Conservation (phyloP, 2,888 invertebrate species). For the Apodemia hepburni region DNA sequence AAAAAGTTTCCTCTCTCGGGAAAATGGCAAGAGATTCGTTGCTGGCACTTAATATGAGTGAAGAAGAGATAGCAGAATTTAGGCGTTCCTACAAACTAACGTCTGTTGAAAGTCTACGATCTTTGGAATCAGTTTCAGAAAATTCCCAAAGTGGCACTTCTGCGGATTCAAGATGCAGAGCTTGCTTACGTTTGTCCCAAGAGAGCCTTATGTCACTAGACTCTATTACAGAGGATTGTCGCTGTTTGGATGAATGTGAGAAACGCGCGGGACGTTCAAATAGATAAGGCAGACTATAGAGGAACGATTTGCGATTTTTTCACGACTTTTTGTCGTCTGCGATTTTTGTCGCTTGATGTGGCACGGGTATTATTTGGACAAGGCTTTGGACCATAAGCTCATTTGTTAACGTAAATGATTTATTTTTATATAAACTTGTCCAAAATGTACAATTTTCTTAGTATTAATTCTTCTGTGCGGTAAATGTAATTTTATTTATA, state of each 20-base stretch:
- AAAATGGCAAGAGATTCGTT: constrained; percentile 72
- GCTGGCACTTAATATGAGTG: constrained; percentile 68
- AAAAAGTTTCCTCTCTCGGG: constrained; percentile 64
- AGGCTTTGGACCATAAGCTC: constrained; percentile 5
- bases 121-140: constrained; percentile 70
- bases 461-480: constrained; percentile 16
- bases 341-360: constrained; percentile 16
- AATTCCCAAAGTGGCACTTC: constrained; percentile 69
- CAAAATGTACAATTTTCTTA: constrained; percentile 21
- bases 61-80: constrained; percentile 70
- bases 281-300: constrained; percentile 39
- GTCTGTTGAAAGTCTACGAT: constrained; percentile 64
- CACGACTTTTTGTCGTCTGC: constrained; percentile 5
- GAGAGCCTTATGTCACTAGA: constrained; percentile 72
- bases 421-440: constrained; percentile 17
- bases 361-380: constrained; percentile 20
- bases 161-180: constrained; percentile 59
- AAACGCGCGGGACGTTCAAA: constrained; percentile 46
- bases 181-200: constrained; percentile 63
- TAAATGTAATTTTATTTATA: constrained; percentile 17
- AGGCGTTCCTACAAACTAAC: constrained; percentile 65
- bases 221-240: constrained; percentile 67
- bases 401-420: constrained; percentile 12
- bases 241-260: constrained; percentile 54
- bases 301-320: background rate